Evolutionary conservation across 2,113 vertebrate genomes (phyloP).

Genomic region (Platanista minor): DNA sequence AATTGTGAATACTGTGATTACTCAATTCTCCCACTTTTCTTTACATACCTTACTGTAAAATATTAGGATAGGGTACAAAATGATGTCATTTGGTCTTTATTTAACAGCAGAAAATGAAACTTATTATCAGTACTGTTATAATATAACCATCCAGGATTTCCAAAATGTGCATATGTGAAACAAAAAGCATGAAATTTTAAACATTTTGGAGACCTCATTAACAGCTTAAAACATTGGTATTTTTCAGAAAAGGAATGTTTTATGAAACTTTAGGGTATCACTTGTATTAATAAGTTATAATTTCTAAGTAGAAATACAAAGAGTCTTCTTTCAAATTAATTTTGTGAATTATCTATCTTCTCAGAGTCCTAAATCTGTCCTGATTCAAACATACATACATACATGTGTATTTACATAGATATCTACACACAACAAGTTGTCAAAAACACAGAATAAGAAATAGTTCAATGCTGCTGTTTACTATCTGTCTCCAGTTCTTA

Average conservation of each 20-base stretch:
- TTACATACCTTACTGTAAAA: not conserved
- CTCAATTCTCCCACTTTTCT: not conserved
- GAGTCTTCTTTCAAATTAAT: not conserved
- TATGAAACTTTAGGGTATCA: not conserved
- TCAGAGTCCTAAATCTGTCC: not conserved
- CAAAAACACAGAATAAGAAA: not conserved
- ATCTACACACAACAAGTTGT: not conserved
- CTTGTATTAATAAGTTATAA: not conserved
- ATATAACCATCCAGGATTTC: not conserved
- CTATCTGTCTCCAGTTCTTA: not conserved
- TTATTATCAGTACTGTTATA: not conserved
- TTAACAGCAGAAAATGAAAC: not conserved
- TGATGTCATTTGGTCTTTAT: not conserved
- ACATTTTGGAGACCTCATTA: not conserved
- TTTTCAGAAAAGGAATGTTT: not conserved
- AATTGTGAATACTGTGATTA: not conserved
- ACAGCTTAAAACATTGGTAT: not conserved
- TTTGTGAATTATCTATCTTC: not conserved
- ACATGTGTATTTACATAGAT: not conserved
- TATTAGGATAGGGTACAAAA: not conserved
- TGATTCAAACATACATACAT: not conserved
- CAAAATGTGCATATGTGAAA: not conserved
- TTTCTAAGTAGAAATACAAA: not conserved
- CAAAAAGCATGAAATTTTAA: not conserved
- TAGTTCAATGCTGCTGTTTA: not conserved